Base-by-base conservation (phyloP, 2,797 vertebrate genomes). In the Nannoperca obscura region DNA sequence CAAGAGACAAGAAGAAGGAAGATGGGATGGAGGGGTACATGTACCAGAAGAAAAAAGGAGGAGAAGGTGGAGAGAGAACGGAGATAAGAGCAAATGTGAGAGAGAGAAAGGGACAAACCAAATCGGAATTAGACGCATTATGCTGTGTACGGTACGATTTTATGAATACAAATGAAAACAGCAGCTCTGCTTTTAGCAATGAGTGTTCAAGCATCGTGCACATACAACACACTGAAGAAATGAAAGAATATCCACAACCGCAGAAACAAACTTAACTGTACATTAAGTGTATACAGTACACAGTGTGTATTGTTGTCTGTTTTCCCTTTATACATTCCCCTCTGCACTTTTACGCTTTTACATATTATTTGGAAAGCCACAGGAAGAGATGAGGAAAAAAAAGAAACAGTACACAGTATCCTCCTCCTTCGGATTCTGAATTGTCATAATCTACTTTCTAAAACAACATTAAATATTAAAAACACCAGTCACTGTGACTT, bases 401-500 rank as follows among this genome's bases (percentile, higher is more conserved):
- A 42, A 7, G 10, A 5, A 32, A 24, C 67, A 59, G 40, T 4
- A 66, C 2, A 27, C 42, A 54, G 24, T 3, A 36, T 67, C 72
- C 24, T 47, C 9, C 38, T 4, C 10, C 20, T 38, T 50, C 47
- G 27, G 17, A 44, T 38, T 55, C 42, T 67, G 14, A 76, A 46
- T 27, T 11, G 2, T 53, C 24, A 32, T 14, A 4, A 36, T 54
- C 22, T 6, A 17, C 13, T 44, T 19, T 54, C n/a, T 42, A 24
- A 50, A 73, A 63, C 7, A 52, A 50, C 34, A 58, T 76, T 4
- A 68, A 54, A 54, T 20, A 46, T 8, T 38, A 57, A 32, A 34
- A 75, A 55, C 69, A 71, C 61, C 32, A 46, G 42, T 67, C 42
- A 55, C 40, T 15, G 22, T 50, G 78, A 82, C 79, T 73, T 86